These are phyloP conservation scores for Plestiodon gilberti DNA, from an alignment of 2,113 vertebrate species.

Conservation along the genomic window DNA sequence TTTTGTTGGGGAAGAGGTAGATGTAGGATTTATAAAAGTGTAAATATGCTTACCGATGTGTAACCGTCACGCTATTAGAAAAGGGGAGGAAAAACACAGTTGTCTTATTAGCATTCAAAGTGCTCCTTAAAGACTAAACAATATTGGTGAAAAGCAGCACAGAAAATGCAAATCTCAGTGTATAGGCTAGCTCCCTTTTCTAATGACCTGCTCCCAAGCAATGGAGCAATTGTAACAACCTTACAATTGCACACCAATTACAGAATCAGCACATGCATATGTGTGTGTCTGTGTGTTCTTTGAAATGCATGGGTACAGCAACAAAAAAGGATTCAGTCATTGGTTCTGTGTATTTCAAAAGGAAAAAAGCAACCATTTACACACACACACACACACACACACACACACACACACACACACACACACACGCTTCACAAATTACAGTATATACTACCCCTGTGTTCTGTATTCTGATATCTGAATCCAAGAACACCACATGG, in stretches of 20 bases:
- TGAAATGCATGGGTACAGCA: too few relatives aligned
- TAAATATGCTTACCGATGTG: neutral
- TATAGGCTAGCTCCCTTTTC: neutral
- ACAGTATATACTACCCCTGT: too few relatives aligned
- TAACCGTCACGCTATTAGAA: neutral
- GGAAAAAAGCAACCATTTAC: too few relatives aligned
- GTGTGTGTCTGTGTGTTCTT: too few relatives aligned
- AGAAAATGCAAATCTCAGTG: neutral
- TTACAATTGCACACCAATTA: neutral
- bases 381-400: too few relatives aligned
- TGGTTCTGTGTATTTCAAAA: too few relatives aligned
- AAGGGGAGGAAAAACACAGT: neutral
- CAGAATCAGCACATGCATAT: too few relatives aligned
- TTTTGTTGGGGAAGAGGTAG: neutral
- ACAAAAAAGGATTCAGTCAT: too few relatives aligned
- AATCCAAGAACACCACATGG: too few relatives aligned
- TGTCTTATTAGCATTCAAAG: neutral
- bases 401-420: too few relatives aligned
- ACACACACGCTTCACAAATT: too few relatives aligned
- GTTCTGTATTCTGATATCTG: too few relatives aligned
- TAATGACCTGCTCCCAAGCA: neutral
- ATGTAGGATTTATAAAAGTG: neutral
- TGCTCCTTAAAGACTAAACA: neutral
- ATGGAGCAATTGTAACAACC: neutral
- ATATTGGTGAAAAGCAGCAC: neutral